phyloP scores from a whole-genome alignment of 1,140 invertebrate species.

The Drosophila prosaltans region DNA sequence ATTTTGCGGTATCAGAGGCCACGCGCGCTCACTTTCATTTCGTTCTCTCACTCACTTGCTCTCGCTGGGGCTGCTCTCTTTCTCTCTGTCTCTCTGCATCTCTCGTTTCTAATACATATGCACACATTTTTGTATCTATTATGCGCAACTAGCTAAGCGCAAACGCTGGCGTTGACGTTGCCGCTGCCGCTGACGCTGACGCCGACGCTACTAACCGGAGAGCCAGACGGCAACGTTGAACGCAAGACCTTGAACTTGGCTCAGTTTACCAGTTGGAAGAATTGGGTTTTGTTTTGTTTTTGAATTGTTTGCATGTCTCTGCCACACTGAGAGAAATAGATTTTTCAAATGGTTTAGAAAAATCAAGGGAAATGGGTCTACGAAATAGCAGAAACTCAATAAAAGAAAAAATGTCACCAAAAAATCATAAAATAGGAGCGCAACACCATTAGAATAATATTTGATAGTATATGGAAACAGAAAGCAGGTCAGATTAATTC shows the following conservation, averaged over 20 bases:
- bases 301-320: conserved; percentile 64
- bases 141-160: conserved; percentile 54
- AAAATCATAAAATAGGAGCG: too few species aligned
- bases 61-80: conserved; percentile 29
- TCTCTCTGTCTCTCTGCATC: conserved; percentile 45
- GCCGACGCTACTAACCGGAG: conserved; percentile 17
- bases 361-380: too few species aligned
- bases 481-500: too few species aligned
- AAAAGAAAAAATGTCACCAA: too few species aligned
- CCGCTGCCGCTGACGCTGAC: conserved; percentile 12
- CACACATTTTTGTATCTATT: conserved; percentile 40
- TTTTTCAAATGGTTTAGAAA: too few species aligned
- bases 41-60: conserved; percentile 43
- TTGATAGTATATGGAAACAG: too few species aligned
- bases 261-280: conserved; percentile 76
- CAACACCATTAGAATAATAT: too few species aligned
- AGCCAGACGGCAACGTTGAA: conserved; percentile 56
- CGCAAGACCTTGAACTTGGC: conserved; percentile 81
- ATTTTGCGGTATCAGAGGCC: too few species aligned
- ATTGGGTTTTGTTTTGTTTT: conserved; percentile 80
- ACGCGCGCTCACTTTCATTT: neutral
- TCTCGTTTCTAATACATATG: conserved; percentile 19
- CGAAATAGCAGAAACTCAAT: too few species aligned
- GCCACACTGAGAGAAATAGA: conserved; percentile 10
- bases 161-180: neutral